Base-by-base conservation (phyloP, 2,888 invertebrate species). In the Xylocampa areola region DNA sequence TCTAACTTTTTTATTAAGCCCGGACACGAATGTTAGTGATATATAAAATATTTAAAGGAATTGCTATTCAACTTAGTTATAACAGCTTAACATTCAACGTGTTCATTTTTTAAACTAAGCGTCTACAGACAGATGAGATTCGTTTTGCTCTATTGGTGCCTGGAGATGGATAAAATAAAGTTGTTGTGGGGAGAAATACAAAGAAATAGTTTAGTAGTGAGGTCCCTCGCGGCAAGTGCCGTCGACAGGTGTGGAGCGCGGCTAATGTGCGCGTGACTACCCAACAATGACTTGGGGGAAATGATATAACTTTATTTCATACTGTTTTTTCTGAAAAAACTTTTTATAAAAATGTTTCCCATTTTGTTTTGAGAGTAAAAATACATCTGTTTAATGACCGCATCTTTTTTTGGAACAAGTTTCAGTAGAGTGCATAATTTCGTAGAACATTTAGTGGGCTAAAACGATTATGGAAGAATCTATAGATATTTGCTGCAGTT, bases 201-300 rank as follows among this genome's bases (percentile, higher is more conserved):
- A 88, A 87, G 81, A 81, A 86, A 87, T 85, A 84, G 86, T 87
- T n/a, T 89, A 81, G 77, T 77, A 81, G 80, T 69, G 77, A 61
- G 80, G 75, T 86, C 86, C 86, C 87, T 68, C 57, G 85, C 69
- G 86, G 86, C 81, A 78, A 86, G 81, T 86, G 86, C 80, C 75
- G 79, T 70, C 80, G 88, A 82, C 90, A 89, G 90, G 87, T 89
- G 87, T 79, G 73, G 75, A 78, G 77, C 80, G 76, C 65, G 72
- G 81, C 76, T 75, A 73, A 78, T 76, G 77, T 79, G 85, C 84
- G 83, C 88, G 86, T 88, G 88, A 88, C 88, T 85, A 77, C 79
- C 78, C 82, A 85, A 87, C 86, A 87, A 88, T 89, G 80, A 82
- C 82, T 77, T 65, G 60, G 59, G 76, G 70, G 76, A 82, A 86